These are phyloP conservation scores for Lacerta bilineata DNA, from an alignment of 2,797 vertebrate genomes.

Conservation along the genomic window DNA sequence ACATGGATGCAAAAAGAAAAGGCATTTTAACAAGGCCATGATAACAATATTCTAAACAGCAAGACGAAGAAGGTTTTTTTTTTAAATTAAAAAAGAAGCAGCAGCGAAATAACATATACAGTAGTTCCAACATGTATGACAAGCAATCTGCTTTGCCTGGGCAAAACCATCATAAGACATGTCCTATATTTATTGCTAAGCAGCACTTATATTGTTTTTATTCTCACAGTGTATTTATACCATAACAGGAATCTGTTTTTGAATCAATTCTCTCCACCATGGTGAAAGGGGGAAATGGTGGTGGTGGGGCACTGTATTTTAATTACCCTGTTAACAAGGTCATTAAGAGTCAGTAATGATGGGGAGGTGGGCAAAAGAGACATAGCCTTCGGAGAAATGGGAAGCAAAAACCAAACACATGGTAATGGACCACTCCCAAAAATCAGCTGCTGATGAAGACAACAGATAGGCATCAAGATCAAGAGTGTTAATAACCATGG, in stretches of 20 bases:
- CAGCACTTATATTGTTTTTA: conserved; percentile 29
- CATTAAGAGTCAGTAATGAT: background rate
- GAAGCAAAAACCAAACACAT: background rate
- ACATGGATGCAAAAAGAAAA: conserved; percentile 23
- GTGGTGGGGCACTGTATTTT: background rate
- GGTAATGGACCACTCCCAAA: background rate
- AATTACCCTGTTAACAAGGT: background rate
- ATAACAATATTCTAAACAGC: conserved; percentile 61
- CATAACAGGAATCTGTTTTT: conserved; percentile 49
- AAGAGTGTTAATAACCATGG: background rate
- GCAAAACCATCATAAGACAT: conserved; percentile 38
- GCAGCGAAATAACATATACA: conserved; percentile 46
- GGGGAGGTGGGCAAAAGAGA: background rate
- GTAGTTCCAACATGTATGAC: conserved; percentile 41
- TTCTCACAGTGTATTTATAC: conserved; percentile 53
- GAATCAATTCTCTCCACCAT: conserved; percentile 50
- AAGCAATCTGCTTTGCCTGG: conserved; percentile 36
- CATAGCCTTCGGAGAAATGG: background rate
- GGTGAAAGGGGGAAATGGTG: conserved; percentile 28
- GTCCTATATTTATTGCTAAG: conserved; percentile 40
- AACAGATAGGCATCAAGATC: background rate
- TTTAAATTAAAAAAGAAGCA: conserved; percentile 62
- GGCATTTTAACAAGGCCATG: conserved; percentile 46
- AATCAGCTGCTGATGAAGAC: background rate
- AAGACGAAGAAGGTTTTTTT: conserved; percentile 23